Percentiles rank a stretch among this genome's conserved stretches.
These are phyloP conservation scores for Cacatua alba DNA, from an alignment of 2,113 vertebrate species.

Conservation along the genomic window DNA sequence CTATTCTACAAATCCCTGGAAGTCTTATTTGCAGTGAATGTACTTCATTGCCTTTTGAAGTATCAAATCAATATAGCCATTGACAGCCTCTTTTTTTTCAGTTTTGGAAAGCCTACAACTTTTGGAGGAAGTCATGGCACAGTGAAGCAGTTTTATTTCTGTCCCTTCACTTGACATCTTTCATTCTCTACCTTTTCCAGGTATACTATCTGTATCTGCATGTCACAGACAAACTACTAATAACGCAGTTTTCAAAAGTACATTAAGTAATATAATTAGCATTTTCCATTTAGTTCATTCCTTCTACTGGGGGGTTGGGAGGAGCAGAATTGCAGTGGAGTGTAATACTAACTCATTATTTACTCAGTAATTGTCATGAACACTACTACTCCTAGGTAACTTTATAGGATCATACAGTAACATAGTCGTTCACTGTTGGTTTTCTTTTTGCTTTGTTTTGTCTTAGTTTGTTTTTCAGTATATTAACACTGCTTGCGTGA, in stretches of 20 bases:
- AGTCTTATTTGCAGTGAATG: neutral
- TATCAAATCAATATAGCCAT: neutral
- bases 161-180: neutral
- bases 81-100: neutral
- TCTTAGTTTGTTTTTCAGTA: neutral
- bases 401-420: neutral
- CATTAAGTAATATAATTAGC: neutral
- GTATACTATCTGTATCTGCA: neutral
- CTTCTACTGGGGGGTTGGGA: accelerated
- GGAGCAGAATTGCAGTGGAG: neutral
- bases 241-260: neutral
- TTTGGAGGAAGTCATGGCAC: neutral
- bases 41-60: neutral
- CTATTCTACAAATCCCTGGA: neutral
- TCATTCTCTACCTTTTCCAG: neutral
- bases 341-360: neutral
- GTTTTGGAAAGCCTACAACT: neutral
- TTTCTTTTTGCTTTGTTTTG: neutral
- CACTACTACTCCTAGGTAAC: neutral
- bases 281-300: neutral
- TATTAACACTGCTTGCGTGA: neutral
- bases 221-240: neutral
- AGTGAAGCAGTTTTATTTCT: neutral
- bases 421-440: accelerated
- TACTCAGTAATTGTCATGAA: neutral